phyloP scores from a whole-genome alignment of 1,140 invertebrate species.

The Drosophila funebris region DNA sequence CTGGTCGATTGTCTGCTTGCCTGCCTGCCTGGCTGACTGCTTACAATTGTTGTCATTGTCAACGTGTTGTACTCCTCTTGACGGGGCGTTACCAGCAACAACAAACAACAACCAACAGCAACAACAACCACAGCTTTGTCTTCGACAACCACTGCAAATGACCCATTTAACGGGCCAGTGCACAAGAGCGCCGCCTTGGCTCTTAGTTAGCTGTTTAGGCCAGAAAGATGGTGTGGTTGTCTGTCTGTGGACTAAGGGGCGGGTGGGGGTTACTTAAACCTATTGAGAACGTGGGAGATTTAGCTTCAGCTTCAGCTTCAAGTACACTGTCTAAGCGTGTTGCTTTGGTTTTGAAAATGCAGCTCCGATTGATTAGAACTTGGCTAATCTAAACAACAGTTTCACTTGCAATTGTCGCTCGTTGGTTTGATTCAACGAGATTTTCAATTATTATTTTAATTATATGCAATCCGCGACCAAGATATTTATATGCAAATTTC shows the following conservation, averaged over 20 bases:
- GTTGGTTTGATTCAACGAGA: neutral
- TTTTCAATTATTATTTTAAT: slow-evolving; percentile 37
- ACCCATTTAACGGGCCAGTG: slow-evolving; percentile 79
- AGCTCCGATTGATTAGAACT: slow-evolving; percentile 53
- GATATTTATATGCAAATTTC: slow-evolving; percentile 69
- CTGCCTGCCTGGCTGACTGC: slow-evolving; percentile 33
- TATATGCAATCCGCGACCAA: slow-evolving; percentile 50
- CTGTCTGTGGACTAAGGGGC: too few species aligned
- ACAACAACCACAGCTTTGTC: slow-evolving; percentile 67
- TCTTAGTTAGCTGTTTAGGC: slow-evolving; percentile 2
- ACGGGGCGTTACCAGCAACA: slow-evolving; percentile 61
- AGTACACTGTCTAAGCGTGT: slow-evolving; percentile 2
- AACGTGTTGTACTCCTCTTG: slow-evolving; percentile 72
- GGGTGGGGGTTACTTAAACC: too few species aligned
- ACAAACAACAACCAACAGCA: slow-evolving; percentile 4
- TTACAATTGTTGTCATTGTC: slow-evolving; percentile 79
- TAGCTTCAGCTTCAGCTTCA: slow-evolving; percentile 14
- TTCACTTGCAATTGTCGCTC: slow-evolving; percentile 4
- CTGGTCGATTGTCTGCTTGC: slow-evolving; percentile 35
- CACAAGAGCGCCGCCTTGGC: slow-evolving; percentile 35
- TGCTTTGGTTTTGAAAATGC: slow-evolving; percentile 19
- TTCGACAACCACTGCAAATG: slow-evolving; percentile 60
- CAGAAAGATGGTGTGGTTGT: neutral
- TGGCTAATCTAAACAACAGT: slow-evolving; percentile 41
- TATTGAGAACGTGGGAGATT: slow-evolving; percentile 48